Conservation (phyloP, 2,113 vertebrate species). For the Pseudopodoces humilis region DNA sequence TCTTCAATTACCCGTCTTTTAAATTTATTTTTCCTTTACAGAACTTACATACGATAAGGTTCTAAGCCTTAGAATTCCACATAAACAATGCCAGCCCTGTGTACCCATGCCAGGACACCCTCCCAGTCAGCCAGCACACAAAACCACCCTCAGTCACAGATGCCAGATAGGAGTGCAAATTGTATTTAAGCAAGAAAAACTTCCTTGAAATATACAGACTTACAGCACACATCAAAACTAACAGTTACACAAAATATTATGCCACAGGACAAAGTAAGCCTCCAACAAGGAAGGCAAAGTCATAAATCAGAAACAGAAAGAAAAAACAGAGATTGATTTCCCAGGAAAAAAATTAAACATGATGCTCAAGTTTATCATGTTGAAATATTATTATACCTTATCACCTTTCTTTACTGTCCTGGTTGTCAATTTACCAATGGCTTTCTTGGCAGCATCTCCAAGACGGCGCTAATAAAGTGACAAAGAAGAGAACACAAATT, state of each 20-base stretch:
- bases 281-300: not conserved
- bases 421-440: slow-evolving; percentile 93
- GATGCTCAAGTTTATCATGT: not conserved
- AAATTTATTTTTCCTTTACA: not conserved
- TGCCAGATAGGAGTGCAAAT: not conserved
- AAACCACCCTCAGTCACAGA: not conserved
- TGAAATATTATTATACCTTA: slow-evolving; percentile 81
- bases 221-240: not conserved
- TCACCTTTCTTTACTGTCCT: slow-evolving; percentile 97
- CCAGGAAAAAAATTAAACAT: not conserved
- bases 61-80: not conserved
- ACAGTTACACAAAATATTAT: not conserved
- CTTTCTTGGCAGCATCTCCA: slow-evolving; percentile 96
- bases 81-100: not conserved
- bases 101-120: not conserved
- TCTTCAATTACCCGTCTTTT: not conserved
- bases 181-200: not conserved
- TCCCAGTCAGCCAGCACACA: not conserved
- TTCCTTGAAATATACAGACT: not conserved
- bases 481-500: slow-evolving; percentile 61
- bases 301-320: not conserved
- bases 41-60: not conserved
- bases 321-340: not conserved
- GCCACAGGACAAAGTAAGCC: not conserved
- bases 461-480: slow-evolving; percentile 86